phyloP scores from a whole-genome alignment of 2,797 vertebrate species.

The Myripristis jacobus region DNA sequence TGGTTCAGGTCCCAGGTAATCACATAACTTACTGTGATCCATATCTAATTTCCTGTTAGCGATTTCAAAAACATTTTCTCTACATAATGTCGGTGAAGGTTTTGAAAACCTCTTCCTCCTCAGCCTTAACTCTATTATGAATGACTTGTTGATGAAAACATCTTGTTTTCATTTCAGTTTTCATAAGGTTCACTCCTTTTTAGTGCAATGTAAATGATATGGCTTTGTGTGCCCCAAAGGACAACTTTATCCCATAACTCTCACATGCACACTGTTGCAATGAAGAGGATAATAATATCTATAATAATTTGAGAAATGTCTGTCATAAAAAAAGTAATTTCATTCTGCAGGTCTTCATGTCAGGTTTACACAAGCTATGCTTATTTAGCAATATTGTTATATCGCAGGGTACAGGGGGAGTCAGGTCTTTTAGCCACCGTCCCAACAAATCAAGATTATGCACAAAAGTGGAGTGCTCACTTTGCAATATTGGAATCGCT shows the following conservation, averaged over 20 bases:
- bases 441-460: not conserved
- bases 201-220: not conserved
- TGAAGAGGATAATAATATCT: not conserved
- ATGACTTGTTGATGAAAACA: not conserved
- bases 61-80: slow-evolving; percentile 52
- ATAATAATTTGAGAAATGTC: not conserved
- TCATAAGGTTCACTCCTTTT: not conserved
- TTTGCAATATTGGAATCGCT: not conserved
- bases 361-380: not conserved
- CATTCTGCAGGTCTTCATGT: not conserved
- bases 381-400: not conserved
- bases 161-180: not conserved
- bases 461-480: not conserved
- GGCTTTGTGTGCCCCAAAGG: not conserved
- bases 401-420: not conserved
- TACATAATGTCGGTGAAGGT: slow-evolving; percentile 40
- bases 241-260: not conserved
- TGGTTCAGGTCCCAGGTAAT: slow-evolving; percentile 74
- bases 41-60: slow-evolving; percentile 64
- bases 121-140: not conserved
- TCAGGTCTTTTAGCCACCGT: not conserved
- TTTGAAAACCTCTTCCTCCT: slow-evolving; percentile 32
- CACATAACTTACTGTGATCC: slow-evolving; percentile 72
- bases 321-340: not conserved
- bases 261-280: not conserved